Evolutionary conservation across 2,888 invertebrate species (phyloP).

Genomic region (Creontiades dilutus): DNA sequence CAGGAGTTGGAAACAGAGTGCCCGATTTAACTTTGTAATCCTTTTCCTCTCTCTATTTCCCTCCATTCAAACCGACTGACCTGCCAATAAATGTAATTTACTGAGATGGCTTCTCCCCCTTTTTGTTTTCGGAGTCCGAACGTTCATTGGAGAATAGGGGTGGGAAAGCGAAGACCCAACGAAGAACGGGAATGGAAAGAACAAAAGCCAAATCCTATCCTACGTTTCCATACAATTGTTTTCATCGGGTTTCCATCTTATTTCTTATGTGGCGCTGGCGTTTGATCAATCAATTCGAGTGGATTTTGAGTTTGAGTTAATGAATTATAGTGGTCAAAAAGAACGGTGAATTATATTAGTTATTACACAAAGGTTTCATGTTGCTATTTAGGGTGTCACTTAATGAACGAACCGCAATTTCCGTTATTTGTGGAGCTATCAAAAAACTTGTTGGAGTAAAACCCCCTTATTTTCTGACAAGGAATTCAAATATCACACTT

Average conservation of each 20-base stretch:
- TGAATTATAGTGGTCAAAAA: too few relatives aligned
- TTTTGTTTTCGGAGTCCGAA: slow-evolving; percentile 11
- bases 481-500: too few relatives aligned
- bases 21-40: slow-evolving; percentile 66
- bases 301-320: too few relatives aligned
- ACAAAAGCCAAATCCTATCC: neutral
- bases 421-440: too few relatives aligned
- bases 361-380: too few relatives aligned
- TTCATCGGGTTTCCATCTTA: neutral
- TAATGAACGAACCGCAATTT: too few relatives aligned
- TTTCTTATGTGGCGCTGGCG: neutral
- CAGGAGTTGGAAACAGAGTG: slow-evolving; percentile 48
- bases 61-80: slow-evolving; percentile 15
- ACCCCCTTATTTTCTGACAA: too few relatives aligned
- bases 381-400: too few relatives aligned
- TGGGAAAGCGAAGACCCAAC: neutral
- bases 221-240: neutral
- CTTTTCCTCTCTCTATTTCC: neutral
- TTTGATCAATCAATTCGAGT: neutral
- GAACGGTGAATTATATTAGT: too few relatives aligned
- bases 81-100: slow-evolving; percentile 59
- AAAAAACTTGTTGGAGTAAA: too few relatives aligned
- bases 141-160: neutral
- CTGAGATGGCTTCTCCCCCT: slow-evolving; percentile 41
- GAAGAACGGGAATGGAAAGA: neutral